These are phyloP conservation scores for Nixonia krombeini DNA, from an alignment of 1,140 invertebrate genomes.

Conservation along the genomic window DNA sequence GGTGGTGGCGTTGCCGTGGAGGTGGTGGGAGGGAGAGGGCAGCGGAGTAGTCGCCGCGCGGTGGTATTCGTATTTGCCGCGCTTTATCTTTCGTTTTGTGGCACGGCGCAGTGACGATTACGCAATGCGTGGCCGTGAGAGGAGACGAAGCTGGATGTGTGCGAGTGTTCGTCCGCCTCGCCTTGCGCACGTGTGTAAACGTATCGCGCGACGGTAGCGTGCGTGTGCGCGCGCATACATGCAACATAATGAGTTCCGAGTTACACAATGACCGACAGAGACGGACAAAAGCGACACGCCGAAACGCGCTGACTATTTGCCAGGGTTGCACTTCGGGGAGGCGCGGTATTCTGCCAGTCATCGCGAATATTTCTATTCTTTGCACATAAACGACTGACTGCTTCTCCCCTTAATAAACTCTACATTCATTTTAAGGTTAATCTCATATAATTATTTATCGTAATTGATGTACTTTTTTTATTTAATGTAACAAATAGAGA, in stretches of 20 bases:
- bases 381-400: too few relatives aligned
- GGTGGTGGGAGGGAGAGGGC: not conserved
- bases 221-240: slow-evolving; percentile 15
- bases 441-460: too few relatives aligned
- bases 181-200: slow-evolving; percentile 43
- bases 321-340: not conserved
- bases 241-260: slow-evolving; percentile 24
- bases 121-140: slow-evolving; percentile 70
- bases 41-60: slow-evolving; percentile 13
- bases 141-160: slow-evolving; percentile 52
- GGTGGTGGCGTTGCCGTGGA: not conserved
- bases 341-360: not conserved
- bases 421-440: not conserved
- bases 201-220: too few relatives aligned
- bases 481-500: not conserved
- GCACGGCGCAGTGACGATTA: slow-evolving; percentile 63
- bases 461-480: too few relatives aligned
- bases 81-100: slow-evolving; percentile 61
- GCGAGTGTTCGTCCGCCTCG: slow-evolving; percentile 12
- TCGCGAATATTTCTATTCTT: not conserved
- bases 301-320: not conserved
- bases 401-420: too few relatives aligned
- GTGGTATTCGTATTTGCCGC: slow-evolving; percentile 53
- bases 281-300: slow-evolving; percentile 11
- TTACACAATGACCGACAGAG: slow-evolving; percentile 31